Percentiles rank a stretch among this genome's conserved stretches.
Evolutionary conservation across 2,888 invertebrate species (phyloP).

Genomic region (Acheta domesticus): DNA sequence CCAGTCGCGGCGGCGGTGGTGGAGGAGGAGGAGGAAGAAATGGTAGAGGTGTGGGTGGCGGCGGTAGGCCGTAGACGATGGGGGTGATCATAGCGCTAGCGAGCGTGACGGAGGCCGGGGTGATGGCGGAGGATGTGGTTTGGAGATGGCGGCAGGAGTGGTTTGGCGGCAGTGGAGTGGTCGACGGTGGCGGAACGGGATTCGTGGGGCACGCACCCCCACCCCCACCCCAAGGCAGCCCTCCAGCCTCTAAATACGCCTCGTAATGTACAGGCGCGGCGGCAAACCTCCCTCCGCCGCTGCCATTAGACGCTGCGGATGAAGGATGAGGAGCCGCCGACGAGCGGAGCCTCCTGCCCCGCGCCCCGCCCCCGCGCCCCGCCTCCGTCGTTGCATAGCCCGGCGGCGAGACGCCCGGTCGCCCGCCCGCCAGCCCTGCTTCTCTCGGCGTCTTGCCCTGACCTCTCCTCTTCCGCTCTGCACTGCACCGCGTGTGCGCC

Average conservation of each 20-base stretch:
- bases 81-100: not conserved
- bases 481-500: not conserved
- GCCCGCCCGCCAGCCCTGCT: not conserved
- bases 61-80: not conserved
- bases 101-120: not conserved
- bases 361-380: too few species aligned
- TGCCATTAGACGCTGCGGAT: constrained; percentile 5
- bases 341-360: not conserved
- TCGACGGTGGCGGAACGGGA: not conserved
- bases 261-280: not conserved
- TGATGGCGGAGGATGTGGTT: not conserved
- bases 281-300: not conserved
- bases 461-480: not conserved
- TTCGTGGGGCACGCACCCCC: not conserved
- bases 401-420: not conserved
- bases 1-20: not conserved
- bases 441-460: not conserved
- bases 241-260: not conserved
- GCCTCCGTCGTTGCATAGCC: not conserved
- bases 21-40: too few species aligned
- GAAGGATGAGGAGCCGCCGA: not conserved
- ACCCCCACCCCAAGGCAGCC: too few species aligned
- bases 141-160: not conserved
- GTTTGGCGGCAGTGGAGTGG: not conserved
- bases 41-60: not conserved